Base-by-base conservation (phyloP, 2,888 invertebrate species). In the Hyalella azteca region DNA sequence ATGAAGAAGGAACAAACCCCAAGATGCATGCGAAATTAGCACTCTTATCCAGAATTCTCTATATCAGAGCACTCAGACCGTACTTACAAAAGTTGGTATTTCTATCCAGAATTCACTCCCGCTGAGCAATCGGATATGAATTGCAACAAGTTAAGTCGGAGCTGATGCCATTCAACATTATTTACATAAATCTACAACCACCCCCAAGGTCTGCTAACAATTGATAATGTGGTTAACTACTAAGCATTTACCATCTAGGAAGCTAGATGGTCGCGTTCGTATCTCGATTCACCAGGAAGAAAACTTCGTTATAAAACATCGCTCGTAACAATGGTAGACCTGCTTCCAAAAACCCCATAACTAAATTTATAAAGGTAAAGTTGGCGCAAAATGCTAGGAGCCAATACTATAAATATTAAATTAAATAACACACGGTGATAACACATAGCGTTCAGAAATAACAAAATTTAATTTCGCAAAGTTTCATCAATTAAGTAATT, bases 101-200 rank as follows among this genome's bases (percentile, higher is more conserved):
- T 13, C 54, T 54, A 29, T 26, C 22, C 22, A 54, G 54, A 22
- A 29, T 29, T 54, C 5, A 22, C 9, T 26, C 11, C 26, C 29
- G 22, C 4, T 7, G 66, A 66, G 36, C 36, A 36, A n/a, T 66
- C 66, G 19, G 66, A 66, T 36, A n/a, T 66, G 9, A 29, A 32
- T 66, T 19, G 1, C 19, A 66, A 66, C 66, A 66, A 66, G 66
- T 36, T 36, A 66, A 66, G 66, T 15, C 66, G 15, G 13, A 66
- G 36, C 19, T 66, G 66, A 66, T 36, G 66, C 66, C 66, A 66
- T 32, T 66, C 66, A 36, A 36, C 29, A 66, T 66, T 66, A 66
- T 66, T 66, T 66, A 66, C 66, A 66, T 32, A 66, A 66, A 66
- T 66, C 66, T 66, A 66, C 66, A 66, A 66, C 36, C 66, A 66